Conservation (phyloP, 2,113 vertebrate genomes). For the Mustelus asterias region DNA sequence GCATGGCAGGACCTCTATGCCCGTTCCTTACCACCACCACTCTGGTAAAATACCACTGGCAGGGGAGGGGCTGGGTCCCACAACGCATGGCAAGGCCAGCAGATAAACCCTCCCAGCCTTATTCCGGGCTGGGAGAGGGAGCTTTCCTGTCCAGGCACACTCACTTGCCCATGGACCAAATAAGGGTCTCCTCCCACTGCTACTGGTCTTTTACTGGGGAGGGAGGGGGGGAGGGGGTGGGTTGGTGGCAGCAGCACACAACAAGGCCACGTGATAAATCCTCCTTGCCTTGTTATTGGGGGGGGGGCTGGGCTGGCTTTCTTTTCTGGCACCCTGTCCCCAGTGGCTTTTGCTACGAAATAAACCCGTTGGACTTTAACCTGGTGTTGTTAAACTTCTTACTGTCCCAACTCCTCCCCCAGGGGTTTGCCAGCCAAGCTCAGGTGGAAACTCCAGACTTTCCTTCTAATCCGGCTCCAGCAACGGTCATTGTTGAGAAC, state of each 20-base stretch:
- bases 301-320: not conserved
- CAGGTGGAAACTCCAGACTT: too few relatives aligned
- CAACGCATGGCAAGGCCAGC: not conserved
- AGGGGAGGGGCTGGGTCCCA: too few relatives aligned
- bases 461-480: too few relatives aligned
- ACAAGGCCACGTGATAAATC: not conserved
- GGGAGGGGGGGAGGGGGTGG: fast-evolving
- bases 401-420: too few relatives aligned
- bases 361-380: too few relatives aligned
- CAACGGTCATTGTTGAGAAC: too few relatives aligned
- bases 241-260: not conserved
- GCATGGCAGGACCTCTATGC: not conserved
- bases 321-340: not conserved
- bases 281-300: not conserved
- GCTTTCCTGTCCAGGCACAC: not conserved
- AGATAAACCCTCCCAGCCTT: not conserved
- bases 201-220: not conserved
- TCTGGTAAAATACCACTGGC: not conserved
- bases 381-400: too few relatives aligned
- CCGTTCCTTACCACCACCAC: not conserved
- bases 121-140: not conserved
- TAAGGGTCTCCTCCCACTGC: not conserved
- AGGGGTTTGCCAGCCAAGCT: too few relatives aligned
- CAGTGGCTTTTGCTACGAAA: too few relatives aligned
- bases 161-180: not conserved